These are phyloP conservation scores for Pseudorectes ferrugineus DNA, from an alignment of 2,113 vertebrate species.

Conservation along the genomic window DNA sequence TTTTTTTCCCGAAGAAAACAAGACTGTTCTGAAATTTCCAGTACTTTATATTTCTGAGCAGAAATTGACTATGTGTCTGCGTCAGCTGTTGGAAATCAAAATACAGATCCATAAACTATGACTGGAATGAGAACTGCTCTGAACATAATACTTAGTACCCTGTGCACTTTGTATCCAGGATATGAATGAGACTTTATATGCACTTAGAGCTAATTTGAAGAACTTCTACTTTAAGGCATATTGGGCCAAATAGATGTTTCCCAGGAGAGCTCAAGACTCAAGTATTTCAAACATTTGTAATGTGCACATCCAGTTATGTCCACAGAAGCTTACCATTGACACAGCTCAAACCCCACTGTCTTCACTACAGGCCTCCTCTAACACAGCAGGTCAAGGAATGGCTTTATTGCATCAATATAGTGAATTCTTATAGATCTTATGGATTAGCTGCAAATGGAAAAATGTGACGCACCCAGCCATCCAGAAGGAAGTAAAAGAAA, in stretches of 20 bases:
- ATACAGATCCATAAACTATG: not conserved
- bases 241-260: not conserved
- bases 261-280: not conserved
- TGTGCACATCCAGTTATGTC: not conserved
- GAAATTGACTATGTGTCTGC: not conserved
- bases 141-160: not conserved
- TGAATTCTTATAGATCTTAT: not conserved
- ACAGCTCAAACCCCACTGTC: not conserved
- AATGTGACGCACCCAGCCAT: accelerated
- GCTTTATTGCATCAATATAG: not conserved
- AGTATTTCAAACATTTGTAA: not conserved
- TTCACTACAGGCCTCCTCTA: not conserved
- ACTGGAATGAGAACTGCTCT: not conserved
- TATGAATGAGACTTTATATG: not conserved
- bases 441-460: not conserved
- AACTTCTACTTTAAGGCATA: not conserved
- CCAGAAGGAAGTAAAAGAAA: not conserved
- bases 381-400: accelerated
- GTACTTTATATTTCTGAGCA: not conserved
- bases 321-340: accelerated
- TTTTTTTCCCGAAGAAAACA: not conserved
- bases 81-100: not conserved
- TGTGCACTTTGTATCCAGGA: conserved; percentile 1
- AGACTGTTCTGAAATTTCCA: not conserved
- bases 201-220: conserved; percentile 1